A percentile compares a stretch with the other conserved stretches of the same genome.
phyloP scores from a whole-genome alignment of 2,113 vertebrate species.

The Mustela lutreola region DNA sequence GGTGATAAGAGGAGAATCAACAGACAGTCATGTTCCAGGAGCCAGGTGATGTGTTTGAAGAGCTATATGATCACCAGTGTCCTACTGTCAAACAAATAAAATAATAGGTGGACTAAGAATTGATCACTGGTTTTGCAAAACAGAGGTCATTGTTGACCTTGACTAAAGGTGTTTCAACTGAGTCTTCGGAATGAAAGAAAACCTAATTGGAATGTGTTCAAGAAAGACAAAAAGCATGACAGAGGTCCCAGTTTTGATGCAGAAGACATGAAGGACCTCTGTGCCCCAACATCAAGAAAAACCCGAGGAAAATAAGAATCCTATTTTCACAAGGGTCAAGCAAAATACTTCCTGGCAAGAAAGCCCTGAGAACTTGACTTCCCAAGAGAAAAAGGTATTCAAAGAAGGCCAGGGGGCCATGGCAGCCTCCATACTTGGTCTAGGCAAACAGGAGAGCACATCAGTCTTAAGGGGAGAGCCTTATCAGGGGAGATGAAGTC shows the following conservation, averaged over 20 bases:
- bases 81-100: background rate
- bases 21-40: background rate
- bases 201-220: background rate
- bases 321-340: background rate
- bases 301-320: background rate
- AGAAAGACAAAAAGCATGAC: background rate
- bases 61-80: background rate
- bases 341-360: background rate
- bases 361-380: background rate
- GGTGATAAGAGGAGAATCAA: background rate
- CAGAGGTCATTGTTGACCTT: background rate
- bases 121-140: background rate
- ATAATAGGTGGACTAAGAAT: background rate
- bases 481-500: background rate
- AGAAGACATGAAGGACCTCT: background rate
- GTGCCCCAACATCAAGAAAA: background rate
- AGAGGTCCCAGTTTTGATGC: background rate
- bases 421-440: background rate
- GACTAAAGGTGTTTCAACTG: background rate
- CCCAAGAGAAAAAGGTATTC: background rate
- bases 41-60: background rate
- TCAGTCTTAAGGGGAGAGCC: background rate
- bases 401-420: background rate
- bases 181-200: background rate
- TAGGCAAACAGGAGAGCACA: background rate